A percentile compares a stretch with the other conserved stretches of the same genome.
Conservation (phyloP, 2,797 vertebrate genomes). For the Pseudopleuronectes americanus region DNA sequence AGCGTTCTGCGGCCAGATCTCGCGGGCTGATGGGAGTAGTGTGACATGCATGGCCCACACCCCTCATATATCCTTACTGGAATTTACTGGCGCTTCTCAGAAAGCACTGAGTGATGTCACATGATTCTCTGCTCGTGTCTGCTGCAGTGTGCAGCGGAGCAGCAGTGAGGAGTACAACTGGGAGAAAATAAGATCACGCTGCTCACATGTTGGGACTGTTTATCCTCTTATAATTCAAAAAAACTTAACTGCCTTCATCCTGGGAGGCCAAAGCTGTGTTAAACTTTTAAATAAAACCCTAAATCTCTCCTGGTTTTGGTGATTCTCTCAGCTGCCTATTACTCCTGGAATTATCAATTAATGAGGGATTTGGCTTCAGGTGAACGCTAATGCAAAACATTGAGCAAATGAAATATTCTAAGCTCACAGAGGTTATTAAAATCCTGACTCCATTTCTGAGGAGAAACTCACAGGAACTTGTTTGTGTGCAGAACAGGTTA, state of each 20-base stretch:
- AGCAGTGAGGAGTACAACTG: conserved; percentile 29
- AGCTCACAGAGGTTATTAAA: conserved; percentile 36
- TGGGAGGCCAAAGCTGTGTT: background rate
- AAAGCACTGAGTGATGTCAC: conserved; percentile 78
- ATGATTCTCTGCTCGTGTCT: conserved; percentile 57
- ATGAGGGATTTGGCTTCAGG: conserved; percentile 41
- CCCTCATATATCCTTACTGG: conserved; percentile 74
- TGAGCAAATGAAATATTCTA: conserved; percentile 46
- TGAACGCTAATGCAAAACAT: conserved; percentile 43
- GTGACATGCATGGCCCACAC: conserved; percentile 74
- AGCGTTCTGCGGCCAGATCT: conserved; percentile 65
- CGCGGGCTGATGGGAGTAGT: conserved; percentile 69
- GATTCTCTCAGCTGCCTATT: conserved; percentile 27
- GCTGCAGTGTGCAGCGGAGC: conserved; percentile 25
- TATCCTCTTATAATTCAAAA: background rate
- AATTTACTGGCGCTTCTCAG: conserved; percentile 80
- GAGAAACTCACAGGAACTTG: no score
- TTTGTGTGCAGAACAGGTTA: no score
- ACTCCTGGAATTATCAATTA: conserved; percentile 34
- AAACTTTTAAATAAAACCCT: conserved; percentile 20
- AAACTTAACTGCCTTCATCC: background rate
- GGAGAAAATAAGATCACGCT: conserved; percentile 26
- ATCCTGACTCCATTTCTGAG: conserved; percentile 10
- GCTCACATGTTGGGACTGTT: conserved; percentile 11
- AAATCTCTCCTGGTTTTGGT: conserved; percentile 5